Evolutionary conservation across 2,888 invertebrate species (phyloP), one percentile per base, ranked within the genome.

Genomic region (Congeria kusceri): DNA sequence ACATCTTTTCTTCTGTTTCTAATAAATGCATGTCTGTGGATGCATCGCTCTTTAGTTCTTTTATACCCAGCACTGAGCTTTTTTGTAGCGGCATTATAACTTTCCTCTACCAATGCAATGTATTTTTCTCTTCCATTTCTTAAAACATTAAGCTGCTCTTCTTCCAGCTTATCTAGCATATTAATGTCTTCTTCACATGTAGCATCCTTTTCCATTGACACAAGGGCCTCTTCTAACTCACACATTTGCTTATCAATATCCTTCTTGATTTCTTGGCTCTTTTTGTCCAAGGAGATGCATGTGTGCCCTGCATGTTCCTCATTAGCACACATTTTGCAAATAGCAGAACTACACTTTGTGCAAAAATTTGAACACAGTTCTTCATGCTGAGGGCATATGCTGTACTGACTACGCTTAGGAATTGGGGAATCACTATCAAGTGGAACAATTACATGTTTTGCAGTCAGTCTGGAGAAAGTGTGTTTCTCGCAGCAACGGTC

Each of bases 401-500:
- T 53, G 2, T 53, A 18, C 18, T 23, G 9, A n/a, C 53, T 53
- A n/a, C 53, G 53, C 53, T 13, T 20, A 15, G 53, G 20, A 23
- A 53, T 25, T 11, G 53, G 2, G 53, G 13, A 53, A 5, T 53
- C 1, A n/a, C 53, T n/a, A 25, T 80, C 69, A 11, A 77, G 32
- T 25, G 81, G 49, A 0, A 80, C 64, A 44, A 86, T 80, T 32
- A 59, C 83, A 49, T 87, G 87, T 47, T 78, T 79, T 1, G 80
- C 78, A 53, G 85, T 85, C 25, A 68, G 81, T 3, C 85, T 56
- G 18, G 87, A 80, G 57, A 79, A 85, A n/a, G 77, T 83, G 66
- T 87, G 87, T 39, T 81, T 84, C 29, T 81, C 71, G 65, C 80
- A 76, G 71, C 87, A 87, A 18, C 80, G 76, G 39, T 78, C 57